A percentile compares a stretch with the other conserved stretches of the same genome.
phyloP scores from a whole-genome alignment of 2,888 invertebrate genomes.

The Ophioninae sp. region DNA sequence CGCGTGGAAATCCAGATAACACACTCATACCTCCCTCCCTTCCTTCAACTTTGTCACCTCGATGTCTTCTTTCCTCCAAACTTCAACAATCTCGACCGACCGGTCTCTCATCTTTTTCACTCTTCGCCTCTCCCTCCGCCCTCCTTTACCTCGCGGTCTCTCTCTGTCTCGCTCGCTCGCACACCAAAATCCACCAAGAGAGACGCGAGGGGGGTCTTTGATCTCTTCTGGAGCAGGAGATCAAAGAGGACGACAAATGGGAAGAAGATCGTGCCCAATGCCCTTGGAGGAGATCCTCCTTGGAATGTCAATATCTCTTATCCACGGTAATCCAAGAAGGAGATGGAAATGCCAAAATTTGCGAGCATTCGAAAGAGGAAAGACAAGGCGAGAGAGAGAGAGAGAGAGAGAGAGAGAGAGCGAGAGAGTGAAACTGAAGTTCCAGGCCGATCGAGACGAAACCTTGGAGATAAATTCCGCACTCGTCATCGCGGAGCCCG shows the following conservation, averaged over 20 bases:
- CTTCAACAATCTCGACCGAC: slow-evolving; percentile 48
- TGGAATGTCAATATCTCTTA: background rate
- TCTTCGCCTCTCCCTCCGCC: slow-evolving; percentile 55
- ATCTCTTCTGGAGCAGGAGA: background rate
- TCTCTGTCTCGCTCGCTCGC: slow-evolving; percentile 14
- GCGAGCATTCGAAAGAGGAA: background rate
- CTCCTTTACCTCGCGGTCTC: slow-evolving; percentile 25
- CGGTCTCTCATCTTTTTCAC: slow-evolving; percentile 62
- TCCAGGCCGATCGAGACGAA: slow-evolving; percentile 25
- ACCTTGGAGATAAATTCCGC: slow-evolving; percentile 1
- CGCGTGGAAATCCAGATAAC: slow-evolving; percentile 1
- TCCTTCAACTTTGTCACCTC: background rate
- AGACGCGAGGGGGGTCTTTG: background rate
- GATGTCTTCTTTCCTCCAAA: background rate
- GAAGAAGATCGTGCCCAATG: background rate
- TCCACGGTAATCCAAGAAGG: background rate
- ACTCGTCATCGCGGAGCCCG: background rate
- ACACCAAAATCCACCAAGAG: slow-evolving; percentile 34
- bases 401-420: slow-evolving; percentile 37
- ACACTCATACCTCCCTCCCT: slow-evolving; percentile 21
- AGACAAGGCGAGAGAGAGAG: slow-evolving; percentile 31
- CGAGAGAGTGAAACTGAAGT: background rate
- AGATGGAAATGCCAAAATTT: background rate
- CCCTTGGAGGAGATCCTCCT: background rate
- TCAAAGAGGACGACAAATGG: background rate